Evolutionary conservation across 2,888 invertebrate species (phyloP), one percentile per base, ranked within the genome.

Genomic region (Lochmaea capreae): DNA sequence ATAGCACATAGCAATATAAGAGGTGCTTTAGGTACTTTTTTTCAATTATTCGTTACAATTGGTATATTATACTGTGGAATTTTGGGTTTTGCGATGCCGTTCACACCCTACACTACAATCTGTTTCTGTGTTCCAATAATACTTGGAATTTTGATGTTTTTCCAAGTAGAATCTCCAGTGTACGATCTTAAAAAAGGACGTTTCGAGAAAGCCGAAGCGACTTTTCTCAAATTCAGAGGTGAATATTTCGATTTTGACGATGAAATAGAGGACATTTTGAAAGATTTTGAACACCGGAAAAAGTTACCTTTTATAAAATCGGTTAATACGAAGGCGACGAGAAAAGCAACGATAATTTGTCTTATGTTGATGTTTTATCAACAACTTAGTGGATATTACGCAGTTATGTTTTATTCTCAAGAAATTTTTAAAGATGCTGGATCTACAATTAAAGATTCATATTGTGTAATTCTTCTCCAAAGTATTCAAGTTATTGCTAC

Each of bases 161-260:
- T 93, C 80, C 93, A 96, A 91, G 97, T 96, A 0, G 97, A 97
- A 85, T 91, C 94, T n/a, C 96, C 97, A 0, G 90, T 90, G 59
- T 94, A 89, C 84, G 88, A 92, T 78, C 89, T 94, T 74, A 87
- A 89, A 46, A 92, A 91, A 82, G 89, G 89, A 10, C 88, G 89
- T 52, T 87, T 90, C 18, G 89, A 91, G 1, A 91, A 91, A 63
- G 96, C 96, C 0, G 88, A 90, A 4, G 87, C 90, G 58, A 90
- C 94, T 0, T 86, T 96, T 74, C 85, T 90, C 72, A 91, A 89
- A 87, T 88, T 97, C 39, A 90, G 96, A 18, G 95, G 95, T 1
- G 84, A 87, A 0, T 87, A 90, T 9, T 93, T 93, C 81, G 90
- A 71, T 65, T 65, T 90, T 49, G 91, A 90, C 65, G 82, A 85